Conservation (phyloP, 1,140 invertebrate genomes). For the Zaprionus kolodkinae region DNA sequence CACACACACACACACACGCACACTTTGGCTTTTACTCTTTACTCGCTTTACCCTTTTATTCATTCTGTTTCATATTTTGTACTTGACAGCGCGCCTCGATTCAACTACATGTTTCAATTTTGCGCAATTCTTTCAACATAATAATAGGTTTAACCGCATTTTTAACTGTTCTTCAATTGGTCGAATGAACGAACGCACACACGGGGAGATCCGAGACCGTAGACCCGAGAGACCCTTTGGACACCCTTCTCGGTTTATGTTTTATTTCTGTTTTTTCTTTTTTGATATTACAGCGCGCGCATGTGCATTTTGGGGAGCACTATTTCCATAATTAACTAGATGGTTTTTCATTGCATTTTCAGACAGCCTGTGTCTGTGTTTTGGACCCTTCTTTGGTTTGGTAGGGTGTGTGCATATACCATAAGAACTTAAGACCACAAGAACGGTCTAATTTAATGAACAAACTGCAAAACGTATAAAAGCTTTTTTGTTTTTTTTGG, state of each 20-base stretch:
- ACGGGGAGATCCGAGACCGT: no score
- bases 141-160: slow-evolving; percentile 82
- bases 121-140: slow-evolving; percentile 71
- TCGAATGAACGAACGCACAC: slow-evolving; percentile 46
- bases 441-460: slow-evolving; percentile 9
- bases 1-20: not conserved
- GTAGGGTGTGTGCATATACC: not conserved
- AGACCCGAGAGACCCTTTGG: not conserved
- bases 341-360: slow-evolving; percentile 60
- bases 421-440: slow-evolving; percentile 6
- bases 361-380: slow-evolving; percentile 28
- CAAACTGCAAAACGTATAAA: not conserved
- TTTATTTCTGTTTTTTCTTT: not conserved
- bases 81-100: slow-evolving; percentile 45
- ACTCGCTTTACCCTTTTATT: slow-evolving; percentile 37
- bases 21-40: slow-evolving; percentile 13
- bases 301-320: slow-evolving; percentile 69
- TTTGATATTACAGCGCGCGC: slow-evolving; percentile 35
- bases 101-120: slow-evolving; percentile 72
- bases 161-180: slow-evolving; percentile 76
- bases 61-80: slow-evolving; percentile 26
- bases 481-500: not conserved
- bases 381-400: slow-evolving; percentile 9
- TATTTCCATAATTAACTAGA: slow-evolving; percentile 79
- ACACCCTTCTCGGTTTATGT: not conserved